phyloP scores from a whole-genome alignment of 2,113 vertebrate species.

The Burhinus oedicnemus region DNA sequence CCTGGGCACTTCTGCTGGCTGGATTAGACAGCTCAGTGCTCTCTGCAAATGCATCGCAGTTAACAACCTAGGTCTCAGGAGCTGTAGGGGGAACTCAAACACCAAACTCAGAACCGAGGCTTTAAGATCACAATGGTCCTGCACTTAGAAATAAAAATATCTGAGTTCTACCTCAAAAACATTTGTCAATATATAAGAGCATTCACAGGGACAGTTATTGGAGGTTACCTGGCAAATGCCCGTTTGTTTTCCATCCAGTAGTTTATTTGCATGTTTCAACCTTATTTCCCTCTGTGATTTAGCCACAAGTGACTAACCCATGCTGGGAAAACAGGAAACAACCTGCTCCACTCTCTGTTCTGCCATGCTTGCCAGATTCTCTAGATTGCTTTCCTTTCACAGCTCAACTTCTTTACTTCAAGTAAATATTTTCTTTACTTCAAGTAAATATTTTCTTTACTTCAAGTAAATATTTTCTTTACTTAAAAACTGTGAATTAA shows the following conservation, averaged over 20 bases:
- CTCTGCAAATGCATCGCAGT: rapidly evolving
- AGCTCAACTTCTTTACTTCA: neutral
- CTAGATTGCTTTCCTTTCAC: neutral
- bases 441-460: neutral
- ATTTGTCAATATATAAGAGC: neutral
- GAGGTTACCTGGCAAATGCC: neutral
- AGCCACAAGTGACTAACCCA: neutral
- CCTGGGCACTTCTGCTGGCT: neutral
- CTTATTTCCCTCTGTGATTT: neutral
- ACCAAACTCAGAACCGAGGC: neutral
- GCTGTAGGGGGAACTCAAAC: neutral
- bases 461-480: neutral
- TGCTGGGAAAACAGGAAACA: neutral
- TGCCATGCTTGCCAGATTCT: neutral
- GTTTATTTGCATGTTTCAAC: neutral
- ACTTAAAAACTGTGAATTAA: neutral
- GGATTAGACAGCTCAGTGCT: neutral
- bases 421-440: neutral
- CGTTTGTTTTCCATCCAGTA: neutral
- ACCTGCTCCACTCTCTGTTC: neutral
- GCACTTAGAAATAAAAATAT: neutral
- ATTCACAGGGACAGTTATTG: neutral
- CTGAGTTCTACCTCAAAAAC: neutral
- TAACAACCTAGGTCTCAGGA: neutral
- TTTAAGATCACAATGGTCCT: neutral